Conservation (phyloP, 2,888 invertebrate species). For the Hoplodrina blanda region DNA sequence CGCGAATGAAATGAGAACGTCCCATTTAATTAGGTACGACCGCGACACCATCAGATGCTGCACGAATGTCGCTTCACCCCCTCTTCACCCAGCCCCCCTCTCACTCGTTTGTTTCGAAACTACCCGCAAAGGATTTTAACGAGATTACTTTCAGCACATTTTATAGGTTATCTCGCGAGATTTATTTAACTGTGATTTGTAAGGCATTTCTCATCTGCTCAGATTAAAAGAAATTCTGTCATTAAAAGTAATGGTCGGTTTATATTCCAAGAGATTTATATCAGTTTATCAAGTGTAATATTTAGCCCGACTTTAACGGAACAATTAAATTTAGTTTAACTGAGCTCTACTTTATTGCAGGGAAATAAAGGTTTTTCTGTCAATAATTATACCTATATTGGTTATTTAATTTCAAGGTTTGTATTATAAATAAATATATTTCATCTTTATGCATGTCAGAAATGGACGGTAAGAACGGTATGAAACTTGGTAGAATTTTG, state of each 20-base stretch:
- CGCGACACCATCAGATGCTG: slow-evolving; percentile 74
- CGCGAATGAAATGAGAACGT: slow-evolving; percentile 82
- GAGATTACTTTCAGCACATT: slow-evolving; percentile 83
- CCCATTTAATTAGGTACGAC: slow-evolving; percentile 85
- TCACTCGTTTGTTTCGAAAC: slow-evolving; percentile 79
- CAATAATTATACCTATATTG: not conserved
- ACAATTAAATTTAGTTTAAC: slow-evolving; percentile 65
- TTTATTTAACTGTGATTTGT: slow-evolving; percentile 85
- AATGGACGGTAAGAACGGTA: not conserved
- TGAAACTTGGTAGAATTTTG: not conserved
- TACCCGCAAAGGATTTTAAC: slow-evolving; percentile 87
- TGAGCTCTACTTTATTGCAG: not conserved
- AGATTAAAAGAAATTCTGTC: slow-evolving; percentile 84
- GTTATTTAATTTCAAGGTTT: too few species aligned
- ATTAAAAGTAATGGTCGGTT: slow-evolving; percentile 83
- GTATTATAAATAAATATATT: too few species aligned
- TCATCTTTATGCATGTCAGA: not conserved
- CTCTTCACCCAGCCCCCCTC: slow-evolving; percentile 31
- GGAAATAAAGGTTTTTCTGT: slow-evolving; percentile 4
- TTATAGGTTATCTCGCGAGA: slow-evolving; percentile 87
- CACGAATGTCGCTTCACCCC: slow-evolving; percentile 61
- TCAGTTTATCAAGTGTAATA: slow-evolving; percentile 70
- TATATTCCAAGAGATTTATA: slow-evolving; percentile 78
- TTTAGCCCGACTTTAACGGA: slow-evolving; percentile 64
- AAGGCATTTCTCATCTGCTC: slow-evolving; percentile 80